phyloP scores from a whole-genome alignment of 2,888 invertebrate genomes.

The Drosophila tripunctata region DNA sequence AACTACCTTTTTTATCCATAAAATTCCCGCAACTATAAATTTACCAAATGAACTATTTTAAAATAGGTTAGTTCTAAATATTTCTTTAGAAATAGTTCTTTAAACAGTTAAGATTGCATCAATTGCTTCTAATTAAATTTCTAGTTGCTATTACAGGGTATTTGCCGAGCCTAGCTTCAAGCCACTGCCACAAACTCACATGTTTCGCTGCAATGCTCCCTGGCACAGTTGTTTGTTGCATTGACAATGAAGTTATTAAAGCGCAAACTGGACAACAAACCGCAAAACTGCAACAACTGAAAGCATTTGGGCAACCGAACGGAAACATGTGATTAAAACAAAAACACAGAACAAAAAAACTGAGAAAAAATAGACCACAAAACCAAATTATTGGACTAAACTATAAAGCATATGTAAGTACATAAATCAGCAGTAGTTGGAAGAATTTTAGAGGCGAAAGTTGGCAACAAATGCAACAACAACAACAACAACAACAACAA shows the following conservation, averaged over 20 bases:
- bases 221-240: slow-evolving; percentile 65
- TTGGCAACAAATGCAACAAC: slow-evolving; percentile 13
- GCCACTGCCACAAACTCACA: neutral
- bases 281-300: slow-evolving; percentile 47
- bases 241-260: slow-evolving; percentile 79
- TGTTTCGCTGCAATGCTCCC: slow-evolving; percentile 17
- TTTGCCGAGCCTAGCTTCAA: neutral
- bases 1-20: too few species aligned
- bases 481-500: too few species aligned
- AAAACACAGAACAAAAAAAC: slow-evolving; percentile 14
- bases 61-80: too few species aligned
- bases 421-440: slow-evolving; percentile 39
- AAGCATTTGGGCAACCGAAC: slow-evolving; percentile 36
- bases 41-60: too few species aligned
- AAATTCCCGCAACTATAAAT: too few species aligned
- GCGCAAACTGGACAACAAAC: slow-evolving; percentile 62
- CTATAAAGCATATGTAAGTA: slow-evolving; percentile 34
- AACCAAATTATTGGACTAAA: slow-evolving; percentile 39
- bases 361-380: slow-evolving; percentile 18
- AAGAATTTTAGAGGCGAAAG: slow-evolving; percentile 38
- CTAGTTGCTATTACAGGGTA: slow-evolving; percentile 12
- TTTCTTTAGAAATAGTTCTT: too few species aligned
- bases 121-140: neutral
- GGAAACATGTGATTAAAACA: slow-evolving; percentile 63
- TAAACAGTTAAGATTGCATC: too few species aligned